These are phyloP conservation scores for Lamellibrachia satsuma DNA, from an alignment of 2,888 invertebrate species.

Conservation along the genomic window DNA sequence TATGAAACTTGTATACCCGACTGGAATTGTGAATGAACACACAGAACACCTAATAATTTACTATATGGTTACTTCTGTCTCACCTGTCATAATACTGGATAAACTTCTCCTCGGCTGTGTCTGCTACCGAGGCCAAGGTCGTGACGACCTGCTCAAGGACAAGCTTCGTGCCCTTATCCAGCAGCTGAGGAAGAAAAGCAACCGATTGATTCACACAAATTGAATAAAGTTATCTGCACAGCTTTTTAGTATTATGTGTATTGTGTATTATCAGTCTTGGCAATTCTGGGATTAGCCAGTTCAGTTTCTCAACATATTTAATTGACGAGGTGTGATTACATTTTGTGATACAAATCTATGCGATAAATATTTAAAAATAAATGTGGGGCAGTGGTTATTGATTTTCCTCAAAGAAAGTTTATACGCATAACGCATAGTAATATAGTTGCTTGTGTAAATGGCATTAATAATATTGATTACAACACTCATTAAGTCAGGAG, in stretches of 20 bases:
- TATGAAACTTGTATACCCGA: too few relatives aligned
- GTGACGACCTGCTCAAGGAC: slow-evolving; percentile 99
- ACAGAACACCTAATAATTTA: too few relatives aligned
- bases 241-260: neutral
- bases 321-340: neutral
- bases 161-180: slow-evolving; percentile 90
- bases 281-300: neutral
- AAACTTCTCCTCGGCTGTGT: slow-evolving; percentile 96
- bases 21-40: too few relatives aligned
- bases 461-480: too few relatives aligned
- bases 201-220: neutral
- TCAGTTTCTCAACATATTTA: neutral
- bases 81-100: slow-evolving; percentile 88
- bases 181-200: slow-evolving; percentile 70
- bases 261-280: neutral
- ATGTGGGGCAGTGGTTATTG: too few relatives aligned
- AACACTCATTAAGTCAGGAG: too few relatives aligned
- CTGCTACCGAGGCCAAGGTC: slow-evolving; percentile 97
- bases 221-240: neutral
- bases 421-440: too few relatives aligned
- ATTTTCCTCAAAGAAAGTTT: too few relatives aligned
- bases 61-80: neutral
- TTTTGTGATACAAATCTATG: neutral
- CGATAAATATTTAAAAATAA: too few relatives aligned
- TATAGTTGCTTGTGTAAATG: too few relatives aligned